These are phyloP conservation scores for Ammodytes dubius DNA, from an alignment of 2,113 vertebrate genomes.

Conservation along the genomic window DNA sequence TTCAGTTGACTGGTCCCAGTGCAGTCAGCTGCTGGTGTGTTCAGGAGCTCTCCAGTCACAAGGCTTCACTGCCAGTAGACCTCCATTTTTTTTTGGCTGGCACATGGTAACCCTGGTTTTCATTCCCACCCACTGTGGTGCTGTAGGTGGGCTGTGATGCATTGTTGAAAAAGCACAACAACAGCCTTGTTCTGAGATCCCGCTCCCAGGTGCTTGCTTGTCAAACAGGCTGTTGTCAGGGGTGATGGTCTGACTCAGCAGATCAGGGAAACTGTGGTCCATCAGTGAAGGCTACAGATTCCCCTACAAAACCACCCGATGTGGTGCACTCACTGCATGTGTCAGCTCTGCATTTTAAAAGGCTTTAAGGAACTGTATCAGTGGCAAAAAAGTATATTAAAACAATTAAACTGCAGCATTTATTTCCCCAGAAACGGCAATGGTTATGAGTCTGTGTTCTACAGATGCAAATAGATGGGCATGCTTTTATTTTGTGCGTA, in stretches of 20 bases:
- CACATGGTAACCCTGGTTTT: slow-evolving; percentile 24
- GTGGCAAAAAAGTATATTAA: neutral
- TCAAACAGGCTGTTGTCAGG: slow-evolving; percentile 47
- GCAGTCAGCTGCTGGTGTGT: neutral
- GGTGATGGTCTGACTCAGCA: slow-evolving; percentile 54
- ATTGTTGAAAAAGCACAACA: slow-evolving; percentile 41
- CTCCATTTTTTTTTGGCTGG: slow-evolving; percentile 16
- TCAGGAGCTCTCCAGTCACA: slow-evolving; percentile 9
- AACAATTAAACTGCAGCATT: neutral
- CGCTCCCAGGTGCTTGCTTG: slow-evolving; percentile 46
- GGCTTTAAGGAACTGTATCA: neutral
- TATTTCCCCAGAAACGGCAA: neutral
- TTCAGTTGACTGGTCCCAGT: slow-evolving; percentile 3
- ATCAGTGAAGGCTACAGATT: slow-evolving; percentile 43
- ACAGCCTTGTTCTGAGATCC: slow-evolving; percentile 31
- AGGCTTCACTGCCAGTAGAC: neutral
- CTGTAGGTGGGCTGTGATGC: slow-evolving; percentile 41
- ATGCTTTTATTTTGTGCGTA: neutral
- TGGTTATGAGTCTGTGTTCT: neutral
- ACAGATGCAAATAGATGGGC: neutral
- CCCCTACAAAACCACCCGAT: slow-evolving; percentile 26
- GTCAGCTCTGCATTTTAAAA: neutral
- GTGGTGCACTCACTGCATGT: slow-evolving; percentile 8
- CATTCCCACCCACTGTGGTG: slow-evolving; percentile 34
- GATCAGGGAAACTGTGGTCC: slow-evolving; percentile 21